Conservation (phyloP, 1,140 invertebrate species). For the Oscheius sp. region DNA sequence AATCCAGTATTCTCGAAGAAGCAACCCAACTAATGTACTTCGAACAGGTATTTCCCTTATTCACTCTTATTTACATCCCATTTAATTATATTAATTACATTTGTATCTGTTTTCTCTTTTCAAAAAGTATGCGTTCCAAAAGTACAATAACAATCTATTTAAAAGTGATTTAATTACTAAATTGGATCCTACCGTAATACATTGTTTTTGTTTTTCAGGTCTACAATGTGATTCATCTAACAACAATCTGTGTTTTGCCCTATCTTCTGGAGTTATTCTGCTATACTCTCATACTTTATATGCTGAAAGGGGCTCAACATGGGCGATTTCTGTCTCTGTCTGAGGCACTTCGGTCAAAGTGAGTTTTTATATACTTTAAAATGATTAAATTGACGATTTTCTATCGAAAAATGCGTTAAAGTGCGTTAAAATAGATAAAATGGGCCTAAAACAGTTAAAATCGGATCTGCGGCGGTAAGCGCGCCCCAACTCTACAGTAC, state of each 20-base stretch:
- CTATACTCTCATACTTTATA: conserved; percentile 31
- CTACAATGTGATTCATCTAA: conserved; percentile 30
- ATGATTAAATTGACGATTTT: too few species aligned
- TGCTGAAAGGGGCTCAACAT: not conserved
- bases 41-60: not conserved
- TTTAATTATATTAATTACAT: too few species aligned
- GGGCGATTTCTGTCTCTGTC: not conserved
- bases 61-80: too few species aligned
- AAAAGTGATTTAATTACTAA: not conserved
- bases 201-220: conserved; percentile 4
- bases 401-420: too few species aligned
- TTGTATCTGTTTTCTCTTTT: too few species aligned
- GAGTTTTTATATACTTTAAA: too few species aligned
- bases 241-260: conserved; percentile 29
- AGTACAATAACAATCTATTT: too few species aligned
- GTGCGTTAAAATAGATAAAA: too few species aligned
- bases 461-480: too few species aligned
- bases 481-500: too few species aligned
- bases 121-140: too few species aligned
- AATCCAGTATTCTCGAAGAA: not conserved
- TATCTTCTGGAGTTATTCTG: conserved; percentile 30
- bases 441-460: too few species aligned
- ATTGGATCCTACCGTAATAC: not conserved
- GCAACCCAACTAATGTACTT: conserved; percentile 1
- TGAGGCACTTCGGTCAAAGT: not conserved